Percentiles rank a stretch among this genome's conserved stretches.
phyloP scores from a whole-genome alignment of 2,888 invertebrate species.

The Beris chalybata region DNA sequence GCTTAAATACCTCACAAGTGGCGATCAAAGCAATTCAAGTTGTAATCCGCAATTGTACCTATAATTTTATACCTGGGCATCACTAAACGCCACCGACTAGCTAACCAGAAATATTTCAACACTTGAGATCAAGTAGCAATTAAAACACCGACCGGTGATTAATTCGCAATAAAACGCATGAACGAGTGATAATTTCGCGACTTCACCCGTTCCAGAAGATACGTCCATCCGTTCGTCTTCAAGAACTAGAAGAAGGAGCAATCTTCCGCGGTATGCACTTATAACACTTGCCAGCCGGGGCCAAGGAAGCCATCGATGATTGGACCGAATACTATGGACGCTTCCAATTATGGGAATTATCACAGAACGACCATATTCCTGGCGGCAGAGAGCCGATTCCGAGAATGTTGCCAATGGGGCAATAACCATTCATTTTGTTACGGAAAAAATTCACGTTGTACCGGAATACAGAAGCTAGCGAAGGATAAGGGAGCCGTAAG shows the following conservation, averaged over 20 bases:
- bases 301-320: not conserved
- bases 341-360: no score
- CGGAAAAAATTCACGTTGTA: slow-evolving; percentile 4
- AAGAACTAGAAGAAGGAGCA: not conserved
- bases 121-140: not conserved
- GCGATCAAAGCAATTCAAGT: slow-evolving; percentile 1
- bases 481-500: slow-evolving; percentile 22
- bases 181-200: not conserved
- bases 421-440: slow-evolving; percentile 26
- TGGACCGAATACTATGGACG: not conserved
- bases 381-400: no score
- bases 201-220: not conserved
- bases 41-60: not conserved
- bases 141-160: slow-evolving; percentile 12
- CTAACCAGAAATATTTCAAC: not conserved
- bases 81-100: not conserved
- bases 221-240: not conserved
- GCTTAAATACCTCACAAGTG: not conserved
- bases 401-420: not conserved
- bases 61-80: not conserved
- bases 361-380: no score
- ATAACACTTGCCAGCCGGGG: not conserved
- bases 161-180: slow-evolving; percentile 1
- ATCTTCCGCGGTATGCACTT: not conserved
- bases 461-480: not conserved